Evolutionary conservation across 1,140 invertebrate species (phyloP).

Genomic region (Meloidogyne hapla): DNA sequence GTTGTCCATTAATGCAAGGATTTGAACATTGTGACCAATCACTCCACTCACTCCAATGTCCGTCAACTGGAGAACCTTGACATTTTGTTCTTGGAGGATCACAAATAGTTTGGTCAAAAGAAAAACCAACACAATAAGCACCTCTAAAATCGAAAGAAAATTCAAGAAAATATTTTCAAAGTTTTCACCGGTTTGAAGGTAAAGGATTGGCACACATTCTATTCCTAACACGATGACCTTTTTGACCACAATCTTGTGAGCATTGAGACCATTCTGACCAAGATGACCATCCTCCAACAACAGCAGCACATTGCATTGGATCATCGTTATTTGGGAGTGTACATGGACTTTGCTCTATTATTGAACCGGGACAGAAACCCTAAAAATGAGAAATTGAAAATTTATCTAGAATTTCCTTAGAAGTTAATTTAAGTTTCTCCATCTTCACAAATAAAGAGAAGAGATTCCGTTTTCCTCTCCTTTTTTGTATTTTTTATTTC

Average conservation of each 20-base stretch:
- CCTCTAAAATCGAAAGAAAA: conserved; percentile 43
- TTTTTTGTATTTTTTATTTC: no score
- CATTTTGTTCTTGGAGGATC: conserved; percentile 71
- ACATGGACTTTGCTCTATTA: conserved; percentile 58
- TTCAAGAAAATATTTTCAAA: not conserved
- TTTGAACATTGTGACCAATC: conserved; percentile 68
- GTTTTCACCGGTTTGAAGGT: conserved; percentile 58
- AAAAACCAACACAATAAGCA: conserved; percentile 70
- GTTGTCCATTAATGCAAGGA: conserved; percentile 64
- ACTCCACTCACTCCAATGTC: conserved; percentile 65
- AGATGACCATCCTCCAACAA: conserved; percentile 12
- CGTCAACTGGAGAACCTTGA: conserved; percentile 55
- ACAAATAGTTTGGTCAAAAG: conserved; percentile 73
- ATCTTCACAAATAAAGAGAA: no score
- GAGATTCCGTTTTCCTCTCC: no score
- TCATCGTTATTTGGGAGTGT: conserved; percentile 33
- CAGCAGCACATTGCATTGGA: conserved; percentile 19
- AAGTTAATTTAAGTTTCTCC: no score
- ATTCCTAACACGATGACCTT: conserved; percentile 74
- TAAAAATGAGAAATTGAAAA: conserved; percentile 27
- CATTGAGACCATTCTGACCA: conserved; percentile 76
- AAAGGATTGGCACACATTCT: conserved; percentile 68
- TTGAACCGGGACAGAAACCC: conserved; percentile 58
- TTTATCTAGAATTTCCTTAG: not conserved
- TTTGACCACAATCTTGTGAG: conserved; percentile 74